These are phyloP conservation scores for Dione juno DNA, from an alignment of 2,888 invertebrate genomes.

Conservation along the genomic window DNA sequence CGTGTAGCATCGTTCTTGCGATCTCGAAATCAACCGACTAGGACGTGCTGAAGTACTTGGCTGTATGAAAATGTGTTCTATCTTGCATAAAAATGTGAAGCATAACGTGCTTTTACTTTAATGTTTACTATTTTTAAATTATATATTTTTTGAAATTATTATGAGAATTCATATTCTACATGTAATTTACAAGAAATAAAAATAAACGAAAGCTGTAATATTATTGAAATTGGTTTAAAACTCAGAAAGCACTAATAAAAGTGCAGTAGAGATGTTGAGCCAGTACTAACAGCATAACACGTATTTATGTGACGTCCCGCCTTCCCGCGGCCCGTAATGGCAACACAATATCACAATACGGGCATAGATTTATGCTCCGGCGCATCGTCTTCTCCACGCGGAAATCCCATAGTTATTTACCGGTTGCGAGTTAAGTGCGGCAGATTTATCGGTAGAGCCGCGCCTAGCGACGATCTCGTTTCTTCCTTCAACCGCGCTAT, in stretches of 20 bases:
- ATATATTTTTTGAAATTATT: too few species aligned
- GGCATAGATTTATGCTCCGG: conserved; percentile 81
- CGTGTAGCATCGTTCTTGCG: conserved; percentile 77
- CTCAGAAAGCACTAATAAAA: conserved; percentile 24
- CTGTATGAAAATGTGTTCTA: not conserved
- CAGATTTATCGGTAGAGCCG: conserved; percentile 80
- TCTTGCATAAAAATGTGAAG: too few species aligned
- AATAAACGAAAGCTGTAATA: not conserved
- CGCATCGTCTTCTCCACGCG: conserved; percentile 81
- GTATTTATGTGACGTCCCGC: conserved; percentile 77
- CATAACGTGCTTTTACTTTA: too few species aligned
- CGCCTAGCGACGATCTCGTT: conserved; percentile 77
- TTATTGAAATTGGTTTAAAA: conserved; percentile 1
- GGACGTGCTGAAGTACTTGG: conserved; percentile 66
- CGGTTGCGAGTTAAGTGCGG: conserved; percentile 83
- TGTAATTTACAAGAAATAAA: not conserved
- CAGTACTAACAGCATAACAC: conserved; percentile 53
- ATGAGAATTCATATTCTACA: not conserved
- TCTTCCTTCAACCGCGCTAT: conserved; percentile 62
- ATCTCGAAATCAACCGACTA: conserved; percentile 76
- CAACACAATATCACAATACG: conserved; percentile 83
- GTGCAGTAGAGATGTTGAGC: conserved; percentile 41
- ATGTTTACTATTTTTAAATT: too few species aligned
- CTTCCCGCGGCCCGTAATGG: conserved; percentile 76
- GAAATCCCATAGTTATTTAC: conserved; percentile 84